Conservation (phyloP, 2,888 invertebrate species). For the Zelleria hepariella region DNA sequence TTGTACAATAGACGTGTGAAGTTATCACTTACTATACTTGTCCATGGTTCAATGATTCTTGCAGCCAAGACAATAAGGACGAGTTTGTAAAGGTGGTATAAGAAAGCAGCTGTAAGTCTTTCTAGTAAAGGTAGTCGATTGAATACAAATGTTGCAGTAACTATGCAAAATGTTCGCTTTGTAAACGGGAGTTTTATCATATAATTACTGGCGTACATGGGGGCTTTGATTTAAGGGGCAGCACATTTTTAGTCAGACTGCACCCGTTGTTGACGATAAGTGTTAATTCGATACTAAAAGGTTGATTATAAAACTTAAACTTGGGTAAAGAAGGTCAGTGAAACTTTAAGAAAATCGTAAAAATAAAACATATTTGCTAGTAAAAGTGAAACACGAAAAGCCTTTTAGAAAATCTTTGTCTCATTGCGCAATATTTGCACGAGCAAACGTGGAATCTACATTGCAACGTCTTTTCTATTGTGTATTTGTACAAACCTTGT, state of each 20-base stretch:
- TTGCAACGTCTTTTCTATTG: not conserved
- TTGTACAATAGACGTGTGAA: slow-evolving; percentile 25
- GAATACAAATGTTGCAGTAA: slow-evolving; percentile 25
- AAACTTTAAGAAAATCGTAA: not conserved
- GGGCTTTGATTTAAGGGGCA: not conserved
- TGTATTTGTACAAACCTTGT: not conserved
- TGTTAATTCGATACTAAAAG: not conserved
- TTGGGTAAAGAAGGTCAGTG: not conserved
- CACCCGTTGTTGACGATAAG: not conserved
- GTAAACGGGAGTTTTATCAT: slow-evolving; percentile 1
- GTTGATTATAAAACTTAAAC: too few relatives aligned
- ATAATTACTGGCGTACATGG: not conserved
- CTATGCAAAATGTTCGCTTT: slow-evolving; percentile 12
- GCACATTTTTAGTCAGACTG: not conserved
- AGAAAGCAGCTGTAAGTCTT: not conserved
- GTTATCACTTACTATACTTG: slow-evolving; percentile 29
- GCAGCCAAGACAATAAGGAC: not conserved
- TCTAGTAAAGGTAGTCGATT: slow-evolving; percentile 6
- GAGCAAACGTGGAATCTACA: not conserved
- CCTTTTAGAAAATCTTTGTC: not conserved
- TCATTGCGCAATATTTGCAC: not conserved
- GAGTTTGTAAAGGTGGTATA: not conserved
- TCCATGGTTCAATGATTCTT: not conserved
- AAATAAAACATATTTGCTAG: not conserved
- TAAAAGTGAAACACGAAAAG: not conserved